Percentiles rank a stretch among this genome's conserved stretches.
These are phyloP conservation scores for Pseudorasbora parva DNA, from an alignment of 2,113 vertebrate genomes.

Conservation along the genomic window DNA sequence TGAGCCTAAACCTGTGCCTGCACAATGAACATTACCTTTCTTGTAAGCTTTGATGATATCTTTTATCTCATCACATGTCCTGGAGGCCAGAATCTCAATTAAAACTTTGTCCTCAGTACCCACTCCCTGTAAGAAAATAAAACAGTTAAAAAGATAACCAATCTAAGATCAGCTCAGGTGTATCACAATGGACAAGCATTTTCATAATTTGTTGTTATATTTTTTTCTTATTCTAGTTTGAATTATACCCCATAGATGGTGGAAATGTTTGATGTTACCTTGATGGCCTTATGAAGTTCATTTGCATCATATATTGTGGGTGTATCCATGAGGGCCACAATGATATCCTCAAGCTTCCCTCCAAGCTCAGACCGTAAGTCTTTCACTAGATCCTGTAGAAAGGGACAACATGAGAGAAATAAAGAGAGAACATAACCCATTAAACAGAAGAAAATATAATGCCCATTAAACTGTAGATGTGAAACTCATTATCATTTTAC, in stretches of 20 bases:
- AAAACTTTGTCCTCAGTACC: constrained; percentile 91
- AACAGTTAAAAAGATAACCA: background rate
- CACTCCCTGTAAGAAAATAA: constrained; percentile 79
- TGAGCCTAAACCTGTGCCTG: background rate
- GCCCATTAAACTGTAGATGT: background rate
- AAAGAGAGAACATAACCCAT: background rate
- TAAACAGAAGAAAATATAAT: background rate
- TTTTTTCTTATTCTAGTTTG: background rate
- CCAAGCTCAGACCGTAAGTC: constrained; percentile 92
- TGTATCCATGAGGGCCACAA: constrained; percentile 89
- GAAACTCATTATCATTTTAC: constrained; percentile 8
- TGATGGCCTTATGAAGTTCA: constrained; percentile 87
- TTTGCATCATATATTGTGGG: constrained; percentile 81
- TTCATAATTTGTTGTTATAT: background rate
- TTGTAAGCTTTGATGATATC: constrained; percentile 86
- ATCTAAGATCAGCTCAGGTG: background rate
- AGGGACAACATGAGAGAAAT: background rate
- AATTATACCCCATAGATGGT: background rate
- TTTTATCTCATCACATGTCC: constrained; percentile 80
- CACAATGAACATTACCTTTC: constrained; percentile 80
- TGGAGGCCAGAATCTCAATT: constrained; percentile 93
- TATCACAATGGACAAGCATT: background rate
- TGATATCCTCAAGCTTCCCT: constrained; percentile 88
- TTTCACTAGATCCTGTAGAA: constrained; percentile 84
- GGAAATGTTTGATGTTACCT: constrained; percentile 75